Base-by-base conservation (phyloP, 1,140 invertebrate genomes). In the Propsilocerus akamusi region DNA sequence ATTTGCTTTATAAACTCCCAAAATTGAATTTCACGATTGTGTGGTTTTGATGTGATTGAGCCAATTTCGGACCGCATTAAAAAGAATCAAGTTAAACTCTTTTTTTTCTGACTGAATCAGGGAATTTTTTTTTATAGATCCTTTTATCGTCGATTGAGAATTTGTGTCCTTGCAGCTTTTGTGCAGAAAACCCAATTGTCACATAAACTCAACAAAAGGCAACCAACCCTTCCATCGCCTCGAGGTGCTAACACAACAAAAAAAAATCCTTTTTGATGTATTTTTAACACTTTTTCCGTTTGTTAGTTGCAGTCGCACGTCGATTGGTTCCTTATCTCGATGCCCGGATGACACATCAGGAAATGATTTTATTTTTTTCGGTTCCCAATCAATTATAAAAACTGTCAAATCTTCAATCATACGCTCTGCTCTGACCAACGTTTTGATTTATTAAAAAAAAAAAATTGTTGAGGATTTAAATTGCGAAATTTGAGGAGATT, bases 401-500 rank as follows among this genome's bases (percentile, higher is more conserved):
- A 30, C 28, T 30, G 10, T 41, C 1, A 41, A 41, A 17, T 20
- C 10, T 41, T 41, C 34, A 41, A 41, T 41, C 14, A 41, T 20
- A 17, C 17, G 17, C 14, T 41, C 5, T 41, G 34, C 10, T 17
- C 17, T 41, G 34, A 41, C 34, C 34, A 41, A 8, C 17, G 34
- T n/a, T n/a, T n/a, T n/a, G 4, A n/a, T 41, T n/a, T 41, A 7
- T 20, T 8, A 20, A 14, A 41, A 41, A 20, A 14, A 14, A 10
- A 41, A 17, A 41, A 4, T 4, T 6, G 17, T 41, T 41, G 17
- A 8, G 17, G 17, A 20, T 6, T 20, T 41, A 41, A 41, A 41
- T 41, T 41, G 34, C 8, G 34, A 41, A 41, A 41, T 41, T 17
- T 41, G 34, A 41, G 34, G 22, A n/a, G n/a, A n/a, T n/a, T n/a